Conservation (phyloP, 2,113 vertebrate genomes). For the Echinops telfairi region DNA sequence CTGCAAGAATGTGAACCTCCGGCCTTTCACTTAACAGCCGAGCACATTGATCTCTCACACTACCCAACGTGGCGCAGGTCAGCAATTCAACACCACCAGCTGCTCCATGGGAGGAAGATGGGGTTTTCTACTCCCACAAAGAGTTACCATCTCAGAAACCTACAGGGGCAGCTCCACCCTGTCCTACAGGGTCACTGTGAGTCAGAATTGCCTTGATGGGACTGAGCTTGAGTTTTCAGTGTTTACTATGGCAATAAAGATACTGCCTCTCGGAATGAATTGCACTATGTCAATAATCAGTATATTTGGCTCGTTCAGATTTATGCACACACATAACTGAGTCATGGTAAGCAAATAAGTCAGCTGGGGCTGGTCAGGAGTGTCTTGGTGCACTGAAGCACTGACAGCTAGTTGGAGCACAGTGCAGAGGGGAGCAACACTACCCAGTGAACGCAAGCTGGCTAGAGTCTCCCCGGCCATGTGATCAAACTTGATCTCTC, state of each 20-base stretch:
- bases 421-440: not conserved
- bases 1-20: not conserved
- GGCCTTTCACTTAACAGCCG: not conserved
- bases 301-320: not conserved
- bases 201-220: no score
- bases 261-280: constrained; percentile 14
- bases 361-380: not conserved
- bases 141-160: no score
- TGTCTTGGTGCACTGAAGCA: not conserved
- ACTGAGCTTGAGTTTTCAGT: not conserved
- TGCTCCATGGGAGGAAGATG: not conserved
- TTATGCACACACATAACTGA: not conserved
- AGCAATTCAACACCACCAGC: not conserved
- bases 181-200: no score
- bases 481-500: not conserved
- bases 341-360: constrained; percentile 25
- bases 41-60: not conserved
- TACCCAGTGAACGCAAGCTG: not conserved
- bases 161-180: no score
- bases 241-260: not conserved
- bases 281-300: not conserved
- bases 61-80: not conserved
- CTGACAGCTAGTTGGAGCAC: no score
- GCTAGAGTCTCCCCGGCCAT: not conserved
- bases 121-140: no score